phyloP scores from a whole-genome alignment of 2,797 vertebrate genomes.

The Ataeniobius toweri region DNA sequence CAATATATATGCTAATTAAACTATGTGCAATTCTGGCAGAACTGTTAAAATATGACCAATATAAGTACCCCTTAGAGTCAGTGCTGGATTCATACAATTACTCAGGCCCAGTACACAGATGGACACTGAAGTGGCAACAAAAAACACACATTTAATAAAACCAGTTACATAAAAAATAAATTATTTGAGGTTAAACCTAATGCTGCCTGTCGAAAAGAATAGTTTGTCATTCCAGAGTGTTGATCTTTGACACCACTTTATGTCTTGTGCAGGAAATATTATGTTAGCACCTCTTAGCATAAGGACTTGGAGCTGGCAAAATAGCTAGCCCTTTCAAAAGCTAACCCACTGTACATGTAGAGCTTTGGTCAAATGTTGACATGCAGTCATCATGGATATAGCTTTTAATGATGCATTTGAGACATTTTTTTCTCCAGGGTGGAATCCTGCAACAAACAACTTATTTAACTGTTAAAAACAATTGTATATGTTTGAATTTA shows the following conservation, averaged over 20 bases:
- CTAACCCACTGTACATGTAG: background rate
- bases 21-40: conserved; percentile 2
- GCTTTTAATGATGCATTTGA: background rate
- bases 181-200: background rate
- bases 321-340: background rate
- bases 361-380: background rate
- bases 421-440: background rate
- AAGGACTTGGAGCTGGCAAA: background rate
- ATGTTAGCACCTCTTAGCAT: conserved; percentile 2
- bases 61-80: background rate
- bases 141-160: background rate
- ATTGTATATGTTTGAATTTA: background rate
- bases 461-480: background rate
- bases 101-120: conserved; percentile 6
- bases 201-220: conserved; percentile 15
- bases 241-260: background rate
- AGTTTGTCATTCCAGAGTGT: conserved; percentile 12
- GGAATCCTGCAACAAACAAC: background rate
- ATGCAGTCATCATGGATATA: background rate
- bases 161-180: background rate
- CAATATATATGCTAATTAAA: conserved; percentile 7
- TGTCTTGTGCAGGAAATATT: background rate
- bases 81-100: conserved; percentile 4
- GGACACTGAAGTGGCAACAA: conserved; percentile 2
- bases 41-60: background rate